These are phyloP conservation scores for Onychomys arenicola DNA, from an alignment of 2,797 vertebrate species.

Conservation along the genomic window DNA sequence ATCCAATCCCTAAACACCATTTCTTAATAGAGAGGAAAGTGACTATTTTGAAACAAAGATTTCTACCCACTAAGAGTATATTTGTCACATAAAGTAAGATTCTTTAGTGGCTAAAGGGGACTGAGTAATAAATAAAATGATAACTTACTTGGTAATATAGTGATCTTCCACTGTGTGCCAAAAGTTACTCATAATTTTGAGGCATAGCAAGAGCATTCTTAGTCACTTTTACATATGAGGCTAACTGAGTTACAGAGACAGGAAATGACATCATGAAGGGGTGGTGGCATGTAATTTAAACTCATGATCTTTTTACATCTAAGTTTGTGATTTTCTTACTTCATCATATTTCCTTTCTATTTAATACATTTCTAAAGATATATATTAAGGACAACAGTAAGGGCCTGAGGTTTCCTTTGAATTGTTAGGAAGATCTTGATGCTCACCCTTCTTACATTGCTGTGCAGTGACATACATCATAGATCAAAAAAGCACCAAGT, in stretches of 20 bases:
- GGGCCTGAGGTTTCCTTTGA: neutral
- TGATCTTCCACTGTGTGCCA: neutral
- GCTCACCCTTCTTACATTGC: neutral
- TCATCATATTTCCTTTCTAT: neutral
- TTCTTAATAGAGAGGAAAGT: neutral
- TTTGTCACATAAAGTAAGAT: neutral
- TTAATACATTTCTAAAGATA: neutral
- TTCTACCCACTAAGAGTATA: neutral
- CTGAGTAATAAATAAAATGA: neutral
- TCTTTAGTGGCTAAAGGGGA: neutral
- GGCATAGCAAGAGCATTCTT: neutral
- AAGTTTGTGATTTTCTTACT: neutral
- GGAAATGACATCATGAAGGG: neutral
- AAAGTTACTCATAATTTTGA: neutral
- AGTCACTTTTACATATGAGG: neutral
- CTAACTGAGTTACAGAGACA: neutral
- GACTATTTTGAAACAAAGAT: conserved; percentile 3
- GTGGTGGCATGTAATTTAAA: neutral
- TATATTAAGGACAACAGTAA: neutral
- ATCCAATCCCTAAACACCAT: neutral
- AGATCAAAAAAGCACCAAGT: neutral
- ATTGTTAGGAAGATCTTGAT: neutral
- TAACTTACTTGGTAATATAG: neutral
- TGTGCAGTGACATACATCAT: neutral
- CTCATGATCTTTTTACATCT: neutral